Percentiles rank a stretch among this genome's conserved stretches.
These are phyloP conservation scores for Dioctria linearis DNA, from an alignment of 2,888 invertebrate genomes.

Conservation along the genomic window DNA sequence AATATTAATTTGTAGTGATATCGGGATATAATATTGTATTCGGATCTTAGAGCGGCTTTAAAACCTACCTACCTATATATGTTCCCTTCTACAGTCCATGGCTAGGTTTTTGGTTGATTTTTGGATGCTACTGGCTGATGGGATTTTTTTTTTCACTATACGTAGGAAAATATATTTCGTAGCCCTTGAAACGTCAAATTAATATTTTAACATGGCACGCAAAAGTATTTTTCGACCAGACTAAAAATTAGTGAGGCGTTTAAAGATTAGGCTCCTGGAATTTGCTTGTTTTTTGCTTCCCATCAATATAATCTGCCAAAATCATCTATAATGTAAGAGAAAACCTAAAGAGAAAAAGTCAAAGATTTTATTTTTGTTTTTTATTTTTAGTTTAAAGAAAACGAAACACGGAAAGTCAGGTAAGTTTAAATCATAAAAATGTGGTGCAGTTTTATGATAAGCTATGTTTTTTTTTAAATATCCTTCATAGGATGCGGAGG, in stretches of 20 bases:
- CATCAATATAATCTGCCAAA: too few species aligned
- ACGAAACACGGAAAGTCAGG: too few species aligned
- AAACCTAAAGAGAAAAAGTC: too few species aligned
- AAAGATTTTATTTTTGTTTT: too few species aligned
- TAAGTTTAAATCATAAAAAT: too few species aligned
- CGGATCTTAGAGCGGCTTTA: not conserved
- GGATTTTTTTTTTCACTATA: not conserved
- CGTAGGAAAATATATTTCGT: not conserved
- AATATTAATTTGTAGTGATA: conserved; percentile 26
- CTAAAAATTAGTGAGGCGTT: conserved; percentile 37
- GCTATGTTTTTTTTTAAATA: too few species aligned
- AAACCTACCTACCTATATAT: not conserved
- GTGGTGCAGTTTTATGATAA: too few species aligned
- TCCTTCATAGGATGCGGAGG: too few species aligned
- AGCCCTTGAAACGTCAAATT: conserved; percentile 9
- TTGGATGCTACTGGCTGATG: not conserved
- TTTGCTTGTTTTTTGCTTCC: not conserved
- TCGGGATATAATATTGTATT: too few species aligned
- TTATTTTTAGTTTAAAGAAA: too few species aligned
- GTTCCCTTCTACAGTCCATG: not conserved
- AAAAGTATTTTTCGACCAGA: conserved; percentile 1
- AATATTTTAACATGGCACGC: conserved; percentile 9
- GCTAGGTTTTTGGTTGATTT: conserved; percentile 3
- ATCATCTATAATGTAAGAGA: too few species aligned
- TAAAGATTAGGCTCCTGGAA: conserved; percentile 44